phyloP scores from a whole-genome alignment of 2,888 invertebrate species.

The Morpho achilles region DNA sequence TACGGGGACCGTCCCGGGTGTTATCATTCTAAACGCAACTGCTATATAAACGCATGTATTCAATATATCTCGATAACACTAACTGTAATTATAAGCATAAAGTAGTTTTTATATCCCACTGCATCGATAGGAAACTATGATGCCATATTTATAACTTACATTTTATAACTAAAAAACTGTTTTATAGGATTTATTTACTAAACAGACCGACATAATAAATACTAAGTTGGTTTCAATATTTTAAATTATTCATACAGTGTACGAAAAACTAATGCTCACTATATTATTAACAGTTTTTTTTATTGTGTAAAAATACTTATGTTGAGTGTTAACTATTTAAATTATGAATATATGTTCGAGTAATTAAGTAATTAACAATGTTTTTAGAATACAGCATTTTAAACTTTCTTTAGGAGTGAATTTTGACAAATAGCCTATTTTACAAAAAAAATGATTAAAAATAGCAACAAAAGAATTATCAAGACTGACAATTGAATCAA shows the following conservation, averaged over 20 bases:
- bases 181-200: neutral
- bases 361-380: too few relatives aligned
- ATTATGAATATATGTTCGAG: too few relatives aligned
- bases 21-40: neutral
- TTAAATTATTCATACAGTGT: neutral
- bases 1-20: slow-evolving; percentile 12
- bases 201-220: neutral
- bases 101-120: neutral
- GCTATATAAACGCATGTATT: slow-evolving; percentile 1
- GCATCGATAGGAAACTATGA: neutral
- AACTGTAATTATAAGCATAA: neutral
- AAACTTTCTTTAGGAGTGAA: too few relatives aligned
- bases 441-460: too few relatives aligned
- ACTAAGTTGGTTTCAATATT: neutral
- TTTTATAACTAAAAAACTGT: neutral
- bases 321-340: too few relatives aligned
- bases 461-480: too few relatives aligned
- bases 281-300: too few relatives aligned
- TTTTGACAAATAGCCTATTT: too few relatives aligned
- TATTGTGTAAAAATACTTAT: too few relatives aligned
- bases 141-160: slow-evolving; percentile 12
- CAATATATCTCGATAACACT: neutral
- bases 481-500: too few relatives aligned
- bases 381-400: too few relatives aligned
- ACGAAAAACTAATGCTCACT: neutral